Evolutionary conservation across 2,113 vertebrate genomes (phyloP), one percentile per base, ranked within the genome.

Genomic region (Peromyscus maniculatus): DNA sequence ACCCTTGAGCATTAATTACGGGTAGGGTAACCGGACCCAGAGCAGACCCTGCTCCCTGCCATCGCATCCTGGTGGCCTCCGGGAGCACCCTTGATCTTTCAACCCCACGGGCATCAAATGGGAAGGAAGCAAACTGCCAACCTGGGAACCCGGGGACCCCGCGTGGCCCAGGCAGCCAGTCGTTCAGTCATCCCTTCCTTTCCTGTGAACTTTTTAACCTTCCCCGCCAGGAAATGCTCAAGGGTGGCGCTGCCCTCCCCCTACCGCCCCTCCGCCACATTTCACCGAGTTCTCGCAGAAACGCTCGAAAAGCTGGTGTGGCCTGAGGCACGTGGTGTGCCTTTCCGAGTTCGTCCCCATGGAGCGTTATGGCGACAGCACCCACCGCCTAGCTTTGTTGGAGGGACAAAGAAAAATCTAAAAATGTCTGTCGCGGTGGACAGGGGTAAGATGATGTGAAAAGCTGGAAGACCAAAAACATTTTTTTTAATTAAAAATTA

Each of bases 81-180:
- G 0, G 0, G 67, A n/a, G 77, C 95, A 88, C 94, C 97, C 97
- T 97, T 97, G 98, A 98, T 97, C 98, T 98, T 93, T 96, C 95
- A 74, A 87, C 94, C 95, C 92, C 49, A 33, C 62, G 71, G 26
- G 83, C 93, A 84, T 64, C 57, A 52, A 90, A 88, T 0, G 24
- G 71, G 43, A 92, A 94, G 90, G 94, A 91, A 72, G 71, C 36
- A 0, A 21, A 22, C 72, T 10, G 72, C n/a, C 22, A 75, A 95
- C 92, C 95, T 97, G 97, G 96, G 97, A 97, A 97, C 39, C 4
- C 0, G 7, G 83, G 94, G 95, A 95, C 94, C 97, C 7, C 1
- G 12, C 43, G 43, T 0, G 4, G 93, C 96, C 93, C 87, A 5
- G 72, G 94, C 97, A 87, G 89, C 83, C 57, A 77, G 87, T 87